Evolutionary conservation across 2,113 vertebrate genomes (phyloP), one percentile per base, ranked within the genome.

Genomic region (Gila orcuttii): DNA sequence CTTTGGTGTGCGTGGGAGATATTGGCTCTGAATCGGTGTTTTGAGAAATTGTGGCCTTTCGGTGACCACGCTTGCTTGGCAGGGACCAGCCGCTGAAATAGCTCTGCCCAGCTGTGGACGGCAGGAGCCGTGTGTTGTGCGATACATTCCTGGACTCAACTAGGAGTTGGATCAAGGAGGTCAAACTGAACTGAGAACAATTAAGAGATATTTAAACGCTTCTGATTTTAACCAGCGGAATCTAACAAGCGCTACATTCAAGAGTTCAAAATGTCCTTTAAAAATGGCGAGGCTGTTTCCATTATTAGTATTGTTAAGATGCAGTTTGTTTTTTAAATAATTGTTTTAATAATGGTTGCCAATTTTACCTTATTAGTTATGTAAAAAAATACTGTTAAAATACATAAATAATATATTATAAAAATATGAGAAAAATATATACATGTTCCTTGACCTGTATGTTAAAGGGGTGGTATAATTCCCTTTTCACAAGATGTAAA

Each of bases 31-130:
- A 71, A 71, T 66, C 1, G 15, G 23, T 83, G 71, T 55, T n/a
- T 33, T 57, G 31, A 86, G 59, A 78, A 78, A 25, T 55, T 2
- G 52, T 33, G 74, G 59, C 78, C 57, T 62, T 76, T 60, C 69
- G n/a, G 71, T 39, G 74, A 81, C 84, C 84, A 31, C 79, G 36
- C 60, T 28, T 21, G 73, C 50, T 62, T 85, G 71, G 77, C 85
- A 82, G 85, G 62, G 50, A 21, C 21, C 50, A n/a, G 50, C 36
- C 28, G 12, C 36, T 45, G 64, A 78, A 80, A 77, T 66, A 85
- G 62, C n/a, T 81, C n/a, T 21, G 8, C 33, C 78, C 33, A 79
- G 79, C n/a, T 52, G 62, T 52, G 79, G 62, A 82, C 42, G 25
- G 45, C 79, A 66, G 42, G 62, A 81, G 59, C 15, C n/a, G 25